A percentile compares a stretch with the other conserved stretches of the same genome.
These are phyloP conservation scores for Pteromalus puparum DNA, from an alignment of 1,140 invertebrate species.

Conservation along the genomic window DNA sequence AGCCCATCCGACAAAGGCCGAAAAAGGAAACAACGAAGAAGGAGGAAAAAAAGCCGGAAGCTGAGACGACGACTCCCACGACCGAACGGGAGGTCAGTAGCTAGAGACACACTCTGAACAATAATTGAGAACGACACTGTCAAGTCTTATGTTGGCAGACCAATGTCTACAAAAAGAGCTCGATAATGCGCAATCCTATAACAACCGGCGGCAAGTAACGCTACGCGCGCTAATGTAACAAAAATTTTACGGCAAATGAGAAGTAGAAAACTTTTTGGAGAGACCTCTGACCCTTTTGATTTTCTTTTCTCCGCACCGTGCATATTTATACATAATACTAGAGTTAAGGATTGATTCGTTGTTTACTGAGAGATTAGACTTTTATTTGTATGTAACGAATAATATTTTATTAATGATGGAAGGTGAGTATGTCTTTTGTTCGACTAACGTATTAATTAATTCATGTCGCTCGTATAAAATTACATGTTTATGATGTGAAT, in stretches of 20 bases:
- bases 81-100: constrained; percentile 75
- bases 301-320: constrained; percentile 18
- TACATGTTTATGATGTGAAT: constrained; percentile 12
- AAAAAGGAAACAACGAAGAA: constrained; percentile 58
- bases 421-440: constrained; percentile 46
- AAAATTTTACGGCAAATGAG: not conserved
- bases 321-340: constrained; percentile 35
- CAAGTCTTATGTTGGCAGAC: constrained; percentile 59
- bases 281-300: constrained; percentile 11
- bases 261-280: not conserved
- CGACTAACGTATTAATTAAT: constrained; percentile 47
- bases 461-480: constrained; percentile 33
- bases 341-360: constrained; percentile 14
- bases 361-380: not conserved
- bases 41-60: constrained; percentile 56
- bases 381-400: constrained; percentile 22
- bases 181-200: constrained; percentile 48
- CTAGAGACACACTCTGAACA: constrained; percentile 48
- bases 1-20: constrained; percentile 43
- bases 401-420: constrained; percentile 39
- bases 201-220: constrained; percentile 30
- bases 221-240: constrained; percentile 25
- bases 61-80: constrained; percentile 64
- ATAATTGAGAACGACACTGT: constrained; percentile 55
- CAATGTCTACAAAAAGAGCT: constrained; percentile 75